These are phyloP conservation scores for Dicyrtoma fusca DNA, from an alignment of 2,888 invertebrate species.

Conservation along the genomic window DNA sequence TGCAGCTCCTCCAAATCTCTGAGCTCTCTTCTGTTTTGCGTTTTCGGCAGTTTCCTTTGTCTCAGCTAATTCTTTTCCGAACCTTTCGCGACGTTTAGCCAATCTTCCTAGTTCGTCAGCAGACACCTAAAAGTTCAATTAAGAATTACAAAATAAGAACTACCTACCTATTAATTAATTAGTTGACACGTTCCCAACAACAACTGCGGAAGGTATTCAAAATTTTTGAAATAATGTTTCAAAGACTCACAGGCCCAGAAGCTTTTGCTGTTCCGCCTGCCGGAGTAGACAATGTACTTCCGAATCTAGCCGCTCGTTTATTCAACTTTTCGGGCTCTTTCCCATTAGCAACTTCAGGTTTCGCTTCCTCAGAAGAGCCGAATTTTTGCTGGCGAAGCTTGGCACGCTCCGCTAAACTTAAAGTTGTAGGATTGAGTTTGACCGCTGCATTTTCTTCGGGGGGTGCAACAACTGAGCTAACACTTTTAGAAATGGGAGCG, in stretches of 20 bases:
- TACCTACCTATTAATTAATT: constrained; percentile 15
- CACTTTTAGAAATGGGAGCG: neutral
- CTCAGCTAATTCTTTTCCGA: constrained; percentile 36
- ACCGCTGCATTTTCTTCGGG: neutral
- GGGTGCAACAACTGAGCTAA: neutral
- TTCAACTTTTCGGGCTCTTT: constrained; percentile 30
- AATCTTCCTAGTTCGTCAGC: constrained; percentile 41
- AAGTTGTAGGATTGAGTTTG: constrained; percentile 2
- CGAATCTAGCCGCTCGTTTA: constrained; percentile 45
- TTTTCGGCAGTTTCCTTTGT: constrained; percentile 33
- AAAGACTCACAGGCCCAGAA: neutral
- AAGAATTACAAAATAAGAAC: too few species aligned
- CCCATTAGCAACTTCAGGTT: neutral
- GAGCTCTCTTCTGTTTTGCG: constrained; percentile 42
- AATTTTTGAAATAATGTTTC: too few species aligned
- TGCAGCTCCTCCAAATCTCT: constrained; percentile 39
- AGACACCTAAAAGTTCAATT: constrained; percentile 34
- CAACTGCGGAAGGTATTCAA: too few species aligned
- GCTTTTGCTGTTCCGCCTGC: constrained; percentile 1
- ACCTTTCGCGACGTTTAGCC: constrained; percentile 43
- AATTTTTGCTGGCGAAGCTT: constrained; percentile 46
- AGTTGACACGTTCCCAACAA: too few species aligned
- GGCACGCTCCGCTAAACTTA: constrained; percentile 20
- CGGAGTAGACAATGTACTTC: constrained; percentile 23
- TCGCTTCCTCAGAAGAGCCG: constrained; percentile 16